Percentiles rank a stretch among this genome's conserved stretches.
Conservation (phyloP, 2,797 vertebrate species). For the Hapalemur alaotrensis region DNA sequence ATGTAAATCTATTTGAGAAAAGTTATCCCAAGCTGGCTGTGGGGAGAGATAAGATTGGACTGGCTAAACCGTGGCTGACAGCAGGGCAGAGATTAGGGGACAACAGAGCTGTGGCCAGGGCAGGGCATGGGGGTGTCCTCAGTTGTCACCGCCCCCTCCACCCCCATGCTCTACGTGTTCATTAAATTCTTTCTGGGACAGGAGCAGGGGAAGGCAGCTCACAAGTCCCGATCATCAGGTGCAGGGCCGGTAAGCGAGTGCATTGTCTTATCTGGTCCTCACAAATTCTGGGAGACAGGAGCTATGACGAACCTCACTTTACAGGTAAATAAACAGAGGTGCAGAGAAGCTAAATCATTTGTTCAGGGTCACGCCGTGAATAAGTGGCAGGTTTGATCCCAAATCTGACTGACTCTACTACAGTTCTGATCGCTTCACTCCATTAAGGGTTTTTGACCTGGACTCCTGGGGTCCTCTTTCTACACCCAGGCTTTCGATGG, state of each 20-base stretch:
- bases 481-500: neutral
- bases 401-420: neutral
- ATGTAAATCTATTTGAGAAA: constrained; percentile 76
- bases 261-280: neutral
- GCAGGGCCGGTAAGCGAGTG: neutral
- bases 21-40: constrained; percentile 69
- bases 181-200: neutral
- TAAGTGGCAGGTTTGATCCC: neutral
- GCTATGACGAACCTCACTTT: neutral
- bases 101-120: neutral
- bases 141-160: fast-evolving
- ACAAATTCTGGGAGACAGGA: neutral
- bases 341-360: neutral
- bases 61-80: constrained; percentile 50
- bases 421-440: neutral
- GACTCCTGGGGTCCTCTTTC: neutral
- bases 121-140: neutral
- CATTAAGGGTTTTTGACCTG: neutral
- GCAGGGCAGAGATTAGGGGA: constrained; percentile 50
- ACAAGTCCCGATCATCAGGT: neutral
- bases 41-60: constrained; percentile 67
- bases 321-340: neutral
- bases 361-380: neutral
- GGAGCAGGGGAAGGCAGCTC: neutral
- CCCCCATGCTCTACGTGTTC: neutral